These are phyloP conservation scores for Serilophus lunatus DNA, from an alignment of 2,113 vertebrate genomes.

Conservation along the genomic window DNA sequence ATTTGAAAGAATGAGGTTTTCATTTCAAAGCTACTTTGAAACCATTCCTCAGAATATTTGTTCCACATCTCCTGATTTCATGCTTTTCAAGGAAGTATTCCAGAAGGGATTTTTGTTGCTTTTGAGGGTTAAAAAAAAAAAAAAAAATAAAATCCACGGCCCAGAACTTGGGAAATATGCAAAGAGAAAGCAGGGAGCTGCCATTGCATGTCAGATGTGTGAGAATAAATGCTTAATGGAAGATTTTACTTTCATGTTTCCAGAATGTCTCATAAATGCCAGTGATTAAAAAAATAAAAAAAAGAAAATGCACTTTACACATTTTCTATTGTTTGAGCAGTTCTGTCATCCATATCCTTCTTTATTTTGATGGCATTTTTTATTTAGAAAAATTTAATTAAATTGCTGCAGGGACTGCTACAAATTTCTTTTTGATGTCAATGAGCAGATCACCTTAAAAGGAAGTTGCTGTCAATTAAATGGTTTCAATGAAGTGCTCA, in stretches of 20 bases:
- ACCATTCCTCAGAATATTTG: background rate
- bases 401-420: background rate
- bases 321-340: background rate
- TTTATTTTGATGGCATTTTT: background rate
- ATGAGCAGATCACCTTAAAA: background rate
- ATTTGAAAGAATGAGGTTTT: background rate
- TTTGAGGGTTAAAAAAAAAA: background rate
- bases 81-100: background rate
- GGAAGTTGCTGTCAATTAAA: background rate
- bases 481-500: background rate
- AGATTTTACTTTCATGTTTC: background rate
- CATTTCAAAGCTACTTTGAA: background rate
- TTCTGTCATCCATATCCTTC: background rate
- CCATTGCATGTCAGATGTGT: background rate
- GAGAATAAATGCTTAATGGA: background rate
- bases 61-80: background rate
- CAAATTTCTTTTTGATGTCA: background rate
- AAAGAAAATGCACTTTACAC: background rate
- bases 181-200: background rate
- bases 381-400: background rate
- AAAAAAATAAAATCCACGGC: no score
- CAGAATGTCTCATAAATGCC: background rate
- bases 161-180: background rate
- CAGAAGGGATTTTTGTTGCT: background rate
- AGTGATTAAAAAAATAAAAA: background rate